Base-by-base conservation (phyloP, 2,797 vertebrate genomes). In the Lithobates pipiens region DNA sequence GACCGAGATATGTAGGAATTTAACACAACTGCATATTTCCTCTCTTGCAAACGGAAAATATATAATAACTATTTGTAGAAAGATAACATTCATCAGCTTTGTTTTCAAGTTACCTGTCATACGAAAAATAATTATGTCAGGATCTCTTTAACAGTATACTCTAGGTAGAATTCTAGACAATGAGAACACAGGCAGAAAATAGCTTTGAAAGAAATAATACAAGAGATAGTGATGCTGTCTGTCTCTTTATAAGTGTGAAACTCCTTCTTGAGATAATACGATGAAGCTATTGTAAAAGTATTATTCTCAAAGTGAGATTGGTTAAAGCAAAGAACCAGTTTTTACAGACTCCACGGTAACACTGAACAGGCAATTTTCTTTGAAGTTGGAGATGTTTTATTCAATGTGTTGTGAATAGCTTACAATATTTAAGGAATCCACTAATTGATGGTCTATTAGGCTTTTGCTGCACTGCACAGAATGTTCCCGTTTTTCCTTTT, bases 351-450 rank as follows among this genome's bases (percentile, higher is more conserved):
- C 29, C 68, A 80, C 2, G 71, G 27, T 70, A 54, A 13, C 32
- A 61, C 10, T 36, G 68, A 71, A 61, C 27, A 72, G 46, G 18
- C 21, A 71, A 69, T 34, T 71, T 36, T 27, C 78, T 80, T 80
- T 80, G 78, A 71, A 69, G 29, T 80, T 80, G 78, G 57, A 69
- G 29, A 80, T 71, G 78, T 80, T 80, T 72, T 80, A 80, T 80
- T 80, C 68, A 72, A 46, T 25, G 50, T 71, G 57, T 36, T 46
- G 34, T 57, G 78, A 80, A 80, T 36, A 72, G 44, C 78, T 29
- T 16, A 72, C 34, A 80, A 80, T 70, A 70, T 61, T 80, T 32
- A 34, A 61, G 46, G 21, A 72, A 36, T 39, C 25, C 23, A 15
- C 16, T 72, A 80, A 80, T 34, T 71, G 46, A 80, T 54, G 68